These are phyloP conservation scores for Epinephelus lanceolatus DNA, from an alignment of 2,113 vertebrate species.

Conservation along the genomic window DNA sequence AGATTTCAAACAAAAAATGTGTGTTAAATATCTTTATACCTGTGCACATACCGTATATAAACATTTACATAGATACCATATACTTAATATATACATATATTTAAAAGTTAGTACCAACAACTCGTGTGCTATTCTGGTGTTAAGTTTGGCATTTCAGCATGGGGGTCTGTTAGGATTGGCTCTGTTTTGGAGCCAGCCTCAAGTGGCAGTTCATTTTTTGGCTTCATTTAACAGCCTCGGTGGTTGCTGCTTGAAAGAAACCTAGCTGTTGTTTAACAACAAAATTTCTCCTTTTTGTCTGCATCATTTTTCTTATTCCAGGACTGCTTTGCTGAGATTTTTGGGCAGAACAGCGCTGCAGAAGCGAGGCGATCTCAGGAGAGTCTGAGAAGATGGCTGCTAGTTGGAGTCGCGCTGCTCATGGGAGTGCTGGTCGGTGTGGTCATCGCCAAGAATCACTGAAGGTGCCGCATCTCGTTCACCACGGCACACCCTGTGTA, in stretches of 20 bases:
- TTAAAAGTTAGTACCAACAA: background rate
- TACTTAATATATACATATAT: background rate
- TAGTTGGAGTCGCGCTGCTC: slow-evolving; percentile 56
- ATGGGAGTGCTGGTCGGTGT: slow-evolving; percentile 64
- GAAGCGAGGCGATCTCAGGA: slow-evolving; percentile 52
- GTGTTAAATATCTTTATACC: background rate
- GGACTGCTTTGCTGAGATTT: slow-evolving; percentile 76
- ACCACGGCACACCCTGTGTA: slow-evolving; percentile 10
- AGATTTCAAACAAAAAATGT: background rate
- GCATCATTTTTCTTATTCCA: slow-evolving; percentile 12
- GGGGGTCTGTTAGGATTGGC: too few relatives aligned
- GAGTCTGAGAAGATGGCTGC: slow-evolving; percentile 59
- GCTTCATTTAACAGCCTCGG: too few relatives aligned
- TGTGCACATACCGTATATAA: too few relatives aligned
- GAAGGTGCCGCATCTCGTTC: slow-evolving; percentile 26
- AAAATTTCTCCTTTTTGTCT: background rate
- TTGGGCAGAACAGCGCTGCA: slow-evolving; percentile 61
- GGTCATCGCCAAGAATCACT: slow-evolving; percentile 65
- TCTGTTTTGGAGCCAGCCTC: too few relatives aligned
- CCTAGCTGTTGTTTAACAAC: background rate
- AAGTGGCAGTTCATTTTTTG: too few relatives aligned
- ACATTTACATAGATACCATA: background rate
- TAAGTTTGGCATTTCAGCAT: too few relatives aligned
- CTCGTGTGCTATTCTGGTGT: too few relatives aligned
- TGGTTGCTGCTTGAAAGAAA: background rate